phyloP scores from a whole-genome alignment of 35 echinoderm and acorn worm genomes.

The Antedon bifida region DNA sequence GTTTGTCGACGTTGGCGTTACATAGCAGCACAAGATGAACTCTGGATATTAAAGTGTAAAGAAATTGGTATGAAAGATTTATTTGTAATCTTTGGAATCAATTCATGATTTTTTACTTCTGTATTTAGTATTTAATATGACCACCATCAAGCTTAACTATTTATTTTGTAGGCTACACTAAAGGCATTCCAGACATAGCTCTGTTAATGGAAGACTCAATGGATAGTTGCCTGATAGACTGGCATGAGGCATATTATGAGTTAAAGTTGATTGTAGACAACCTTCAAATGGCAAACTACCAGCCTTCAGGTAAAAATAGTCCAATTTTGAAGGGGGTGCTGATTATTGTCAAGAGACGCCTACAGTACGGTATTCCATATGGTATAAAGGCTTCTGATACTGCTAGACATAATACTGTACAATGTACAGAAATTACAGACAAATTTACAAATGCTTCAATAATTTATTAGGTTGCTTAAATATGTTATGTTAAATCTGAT shows the following conservation, averaged over 20 bases:
- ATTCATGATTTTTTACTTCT: neutral
- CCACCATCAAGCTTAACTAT: neutral
- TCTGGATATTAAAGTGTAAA: constrained; percentile 63
- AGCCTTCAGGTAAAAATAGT: neutral
- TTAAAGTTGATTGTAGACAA: constrained; percentile 21
- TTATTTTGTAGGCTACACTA: constrained; percentile 21
- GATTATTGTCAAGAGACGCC: too few relatives aligned
- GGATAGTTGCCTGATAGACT: constrained; percentile 59
- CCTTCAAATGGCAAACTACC: neutral
- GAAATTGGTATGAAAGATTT: constrained; percentile 37
- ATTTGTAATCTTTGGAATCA: too few relatives aligned
- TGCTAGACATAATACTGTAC: too few relatives aligned
- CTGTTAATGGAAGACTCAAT: constrained; percentile 53
- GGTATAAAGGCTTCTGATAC: too few relatives aligned
- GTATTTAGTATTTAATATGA: neutral
- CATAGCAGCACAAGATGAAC: constrained; percentile 75
- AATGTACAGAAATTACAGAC: too few relatives aligned
- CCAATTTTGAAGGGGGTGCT: too few relatives aligned
- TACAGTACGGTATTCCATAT: too few relatives aligned
- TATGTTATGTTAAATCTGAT: too few relatives aligned
- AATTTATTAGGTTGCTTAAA: too few relatives aligned
- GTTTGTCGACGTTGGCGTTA: constrained; percentile 88
- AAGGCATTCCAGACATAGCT: constrained; percentile 35
- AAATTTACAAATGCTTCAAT: too few relatives aligned
- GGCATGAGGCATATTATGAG: constrained; percentile 61